A percentile compares a stretch with the other conserved stretches of the same genome.
Evolutionary conservation across 2,113 vertebrate species (phyloP).

Genomic region (Ceuthmochares aereus): DNA sequence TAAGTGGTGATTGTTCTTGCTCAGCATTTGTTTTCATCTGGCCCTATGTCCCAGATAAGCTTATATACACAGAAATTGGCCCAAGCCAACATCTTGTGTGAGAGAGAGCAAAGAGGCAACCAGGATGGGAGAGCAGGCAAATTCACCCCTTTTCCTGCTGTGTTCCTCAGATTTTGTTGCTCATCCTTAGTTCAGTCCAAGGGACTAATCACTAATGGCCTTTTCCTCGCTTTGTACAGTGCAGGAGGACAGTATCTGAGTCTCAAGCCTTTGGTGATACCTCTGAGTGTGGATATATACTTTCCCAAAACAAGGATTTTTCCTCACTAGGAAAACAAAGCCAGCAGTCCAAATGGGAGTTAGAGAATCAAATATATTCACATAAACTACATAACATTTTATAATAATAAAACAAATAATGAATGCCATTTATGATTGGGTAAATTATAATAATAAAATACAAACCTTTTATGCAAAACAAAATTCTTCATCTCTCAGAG

Average conservation of each 20-base stretch:
- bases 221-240: not conserved
- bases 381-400: not conserved
- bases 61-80: not conserved
- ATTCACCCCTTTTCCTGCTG: not conserved
- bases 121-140: not conserved
- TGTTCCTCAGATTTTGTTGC: not conserved
- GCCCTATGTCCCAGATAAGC: not conserved
- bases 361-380: not conserved
- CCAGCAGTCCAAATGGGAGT: not conserved
- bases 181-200: not conserved
- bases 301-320: not conserved
- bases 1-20: not conserved
- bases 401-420: not conserved
- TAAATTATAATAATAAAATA: not conserved
- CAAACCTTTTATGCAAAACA: not conserved
- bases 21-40: slow-evolving; percentile 23
- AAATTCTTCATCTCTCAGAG: not conserved
- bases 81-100: not conserved
- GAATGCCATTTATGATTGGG: not conserved
- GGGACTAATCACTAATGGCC: not conserved
- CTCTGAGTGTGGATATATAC: not conserved
- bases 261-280: not conserved
- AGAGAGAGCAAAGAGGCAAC: not conserved
- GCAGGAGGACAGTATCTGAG: not conserved
- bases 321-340: slow-evolving; percentile 7